Conservation (phyloP, 2,797 vertebrate genomes). For the Graptemys geographica region DNA sequence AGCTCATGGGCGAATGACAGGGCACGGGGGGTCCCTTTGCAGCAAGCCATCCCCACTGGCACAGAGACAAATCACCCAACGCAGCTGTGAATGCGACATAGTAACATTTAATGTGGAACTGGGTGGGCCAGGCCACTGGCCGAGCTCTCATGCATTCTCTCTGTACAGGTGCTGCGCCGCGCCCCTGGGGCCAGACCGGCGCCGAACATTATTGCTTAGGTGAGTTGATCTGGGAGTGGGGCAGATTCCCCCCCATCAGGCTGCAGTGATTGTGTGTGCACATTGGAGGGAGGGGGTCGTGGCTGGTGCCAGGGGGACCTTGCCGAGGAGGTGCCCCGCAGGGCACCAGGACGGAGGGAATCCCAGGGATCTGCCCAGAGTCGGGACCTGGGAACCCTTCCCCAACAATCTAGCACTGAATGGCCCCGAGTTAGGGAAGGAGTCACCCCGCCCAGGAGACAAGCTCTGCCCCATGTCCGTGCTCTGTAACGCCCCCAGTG, state of each 20-base stretch:
- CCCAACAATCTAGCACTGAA: background rate
- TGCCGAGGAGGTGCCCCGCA: background rate
- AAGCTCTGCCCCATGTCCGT: background rate
- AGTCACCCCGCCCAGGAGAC: background rate
- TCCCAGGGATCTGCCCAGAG: background rate
- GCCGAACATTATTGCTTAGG: constrained; percentile 23
- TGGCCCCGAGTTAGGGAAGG: background rate
- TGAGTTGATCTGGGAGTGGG: background rate
- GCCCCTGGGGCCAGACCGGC: background rate
- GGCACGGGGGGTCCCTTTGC: background rate
- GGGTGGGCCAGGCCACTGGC: background rate
- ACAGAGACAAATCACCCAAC: background rate
- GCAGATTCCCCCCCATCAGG: background rate
- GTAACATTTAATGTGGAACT: constrained; percentile 7
- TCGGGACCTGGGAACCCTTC: background rate
- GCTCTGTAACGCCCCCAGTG: background rate
- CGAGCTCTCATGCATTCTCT: background rate
- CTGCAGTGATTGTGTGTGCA: background rate
- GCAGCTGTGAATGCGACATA: background rate
- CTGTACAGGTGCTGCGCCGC: background rate
- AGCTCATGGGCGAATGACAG: background rate
- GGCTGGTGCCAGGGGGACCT: background rate
- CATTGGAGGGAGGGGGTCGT: background rate
- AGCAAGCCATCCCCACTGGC: background rate
- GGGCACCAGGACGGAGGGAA: background rate